A percentile compares a stretch with the other conserved stretches of the same genome.
Evolutionary conservation across 2,797 vertebrate genomes (phyloP).

Genomic region (Austrolebias charrua): DNA sequence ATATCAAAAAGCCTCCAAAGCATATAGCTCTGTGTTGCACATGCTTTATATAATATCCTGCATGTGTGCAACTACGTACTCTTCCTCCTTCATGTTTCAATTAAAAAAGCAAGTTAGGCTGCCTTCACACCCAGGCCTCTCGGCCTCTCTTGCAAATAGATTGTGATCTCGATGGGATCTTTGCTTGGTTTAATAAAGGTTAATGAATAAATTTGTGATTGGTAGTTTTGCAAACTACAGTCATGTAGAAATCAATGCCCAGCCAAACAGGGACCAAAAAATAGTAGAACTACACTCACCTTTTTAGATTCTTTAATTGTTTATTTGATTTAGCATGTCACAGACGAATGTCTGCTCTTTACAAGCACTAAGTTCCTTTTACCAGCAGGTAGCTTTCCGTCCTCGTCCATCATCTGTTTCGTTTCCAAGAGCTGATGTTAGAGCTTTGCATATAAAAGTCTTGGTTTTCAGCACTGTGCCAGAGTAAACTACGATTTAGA

Average conservation of each 20-base stretch:
- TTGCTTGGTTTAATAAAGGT: too few species aligned
- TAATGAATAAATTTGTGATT: too few species aligned
- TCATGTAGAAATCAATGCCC: slow-evolving; percentile 22
- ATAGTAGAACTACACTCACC: slow-evolving; percentile 20
- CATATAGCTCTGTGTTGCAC: too few species aligned
- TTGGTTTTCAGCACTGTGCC: slow-evolving; percentile 68
- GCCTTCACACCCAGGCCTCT: too few species aligned
- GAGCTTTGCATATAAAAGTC: slow-evolving; percentile 72
- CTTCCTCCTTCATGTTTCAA: too few species aligned
- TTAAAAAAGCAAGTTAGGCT: too few species aligned
- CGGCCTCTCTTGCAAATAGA: too few species aligned
- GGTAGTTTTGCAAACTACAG: slow-evolving; percentile 16
- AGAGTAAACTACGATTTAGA: slow-evolving; percentile 83
- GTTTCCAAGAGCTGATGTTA: slow-evolving; percentile 54
- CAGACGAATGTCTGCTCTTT: slow-evolving; percentile 46
- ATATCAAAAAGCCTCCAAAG: too few species aligned
- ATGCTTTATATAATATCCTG: too few species aligned
- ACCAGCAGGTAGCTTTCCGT: slow-evolving; percentile 68
- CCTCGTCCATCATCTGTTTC: slow-evolving; percentile 68
- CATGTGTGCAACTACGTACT: too few species aligned
- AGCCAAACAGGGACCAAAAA: slow-evolving; percentile 10
- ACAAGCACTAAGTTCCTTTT: slow-evolving; percentile 53
- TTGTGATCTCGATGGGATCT: too few species aligned
- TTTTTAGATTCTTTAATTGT: slow-evolving; percentile 38
- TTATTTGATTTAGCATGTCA: slow-evolving; percentile 41